A percentile compares a stretch with the other conserved stretches of the same genome.
Conservation (phyloP, 2,888 invertebrate genomes). For the Cremastinae sp. region DNA sequence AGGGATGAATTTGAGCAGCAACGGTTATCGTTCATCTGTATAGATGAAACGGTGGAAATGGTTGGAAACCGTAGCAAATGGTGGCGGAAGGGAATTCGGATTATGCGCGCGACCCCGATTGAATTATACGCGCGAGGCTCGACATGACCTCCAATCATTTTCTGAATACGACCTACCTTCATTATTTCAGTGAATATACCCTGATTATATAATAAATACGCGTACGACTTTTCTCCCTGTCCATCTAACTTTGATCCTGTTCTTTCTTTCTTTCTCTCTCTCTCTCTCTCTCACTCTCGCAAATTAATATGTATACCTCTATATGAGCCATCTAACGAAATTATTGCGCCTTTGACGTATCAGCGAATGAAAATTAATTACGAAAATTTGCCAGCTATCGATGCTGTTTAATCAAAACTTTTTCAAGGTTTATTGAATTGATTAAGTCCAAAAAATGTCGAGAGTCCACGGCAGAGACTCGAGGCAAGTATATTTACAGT, state of each 20-base stretch:
- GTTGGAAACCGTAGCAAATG: constrained; percentile 7
- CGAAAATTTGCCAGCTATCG: too few relatives aligned
- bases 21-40: constrained; percentile 19
- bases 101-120: constrained; percentile 56
- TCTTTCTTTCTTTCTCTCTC: background rate
- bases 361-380: too few relatives aligned
- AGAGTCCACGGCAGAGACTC: too few relatives aligned
- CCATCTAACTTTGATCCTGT: background rate
- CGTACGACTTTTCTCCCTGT: constrained; percentile 14
- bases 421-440: too few relatives aligned
- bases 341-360: too few relatives aligned
- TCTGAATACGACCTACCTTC: constrained; percentile 31
- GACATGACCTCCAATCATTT: constrained; percentile 51
- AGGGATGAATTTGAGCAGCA: constrained; percentile 46
- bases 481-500: too few relatives aligned
- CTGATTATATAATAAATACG: constrained; percentile 51
- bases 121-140: constrained; percentile 46
- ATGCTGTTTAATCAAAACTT: too few relatives aligned
- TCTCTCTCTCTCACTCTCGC: background rate
- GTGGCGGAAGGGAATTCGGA: constrained; percentile 22
- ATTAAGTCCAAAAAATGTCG: too few relatives aligned
- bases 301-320: too few relatives aligned
- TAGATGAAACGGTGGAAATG: constrained; percentile 19
- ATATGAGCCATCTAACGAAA: too few relatives aligned
- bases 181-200: constrained; percentile 51